Evolutionary conservation across 2,888 invertebrate species (phyloP).

Genomic region (Craniophora ligustri): DNA sequence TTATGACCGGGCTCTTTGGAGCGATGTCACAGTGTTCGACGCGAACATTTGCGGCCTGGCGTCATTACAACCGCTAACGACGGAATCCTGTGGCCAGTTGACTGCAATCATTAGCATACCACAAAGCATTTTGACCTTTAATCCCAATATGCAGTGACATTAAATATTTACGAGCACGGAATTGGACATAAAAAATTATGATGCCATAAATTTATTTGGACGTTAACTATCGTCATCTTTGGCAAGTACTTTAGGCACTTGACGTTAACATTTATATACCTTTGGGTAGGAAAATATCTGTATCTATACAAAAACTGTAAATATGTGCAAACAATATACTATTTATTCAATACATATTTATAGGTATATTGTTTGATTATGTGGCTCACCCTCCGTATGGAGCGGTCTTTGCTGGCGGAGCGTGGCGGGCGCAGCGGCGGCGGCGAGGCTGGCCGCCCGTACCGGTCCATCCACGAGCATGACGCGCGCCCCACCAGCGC

Average conservation of each 20-base stretch:
- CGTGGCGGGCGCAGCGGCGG: conserved; percentile 79
- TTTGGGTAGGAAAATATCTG: no score
- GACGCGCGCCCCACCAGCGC: conserved; percentile 93
- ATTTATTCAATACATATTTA: no score
- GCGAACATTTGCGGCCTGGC: conserved; percentile 38
- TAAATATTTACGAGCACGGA: conserved; percentile 65
- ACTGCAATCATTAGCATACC: conserved; percentile 76
- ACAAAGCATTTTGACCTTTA: conserved; percentile 45
- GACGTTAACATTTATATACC: no score
- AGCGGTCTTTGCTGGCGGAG: conserved; percentile 90
- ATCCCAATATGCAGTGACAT: conserved; percentile 50
- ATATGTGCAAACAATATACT: no score
- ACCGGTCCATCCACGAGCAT: conserved; percentile 98
- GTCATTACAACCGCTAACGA: conserved; percentile 73
- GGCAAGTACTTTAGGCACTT: neutral
- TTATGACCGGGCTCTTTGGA: conserved; percentile 28
- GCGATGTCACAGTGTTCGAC: conserved; percentile 58
- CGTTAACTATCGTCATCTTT: conserved; percentile 28
- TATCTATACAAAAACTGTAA: no score
- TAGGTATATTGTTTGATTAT: conserved; percentile 4
- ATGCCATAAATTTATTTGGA: conserved; percentile 64
- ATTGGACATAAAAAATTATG: conserved; percentile 68
- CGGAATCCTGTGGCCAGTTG: conserved; percentile 65
- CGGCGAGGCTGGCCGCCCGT: conserved; percentile 96
- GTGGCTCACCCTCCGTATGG: conserved; percentile 89